Evolutionary conservation across 2,888 invertebrate genomes (phyloP), one percentile per base, ranked within the genome.

Genomic region (Micropterix aruncella): DNA sequence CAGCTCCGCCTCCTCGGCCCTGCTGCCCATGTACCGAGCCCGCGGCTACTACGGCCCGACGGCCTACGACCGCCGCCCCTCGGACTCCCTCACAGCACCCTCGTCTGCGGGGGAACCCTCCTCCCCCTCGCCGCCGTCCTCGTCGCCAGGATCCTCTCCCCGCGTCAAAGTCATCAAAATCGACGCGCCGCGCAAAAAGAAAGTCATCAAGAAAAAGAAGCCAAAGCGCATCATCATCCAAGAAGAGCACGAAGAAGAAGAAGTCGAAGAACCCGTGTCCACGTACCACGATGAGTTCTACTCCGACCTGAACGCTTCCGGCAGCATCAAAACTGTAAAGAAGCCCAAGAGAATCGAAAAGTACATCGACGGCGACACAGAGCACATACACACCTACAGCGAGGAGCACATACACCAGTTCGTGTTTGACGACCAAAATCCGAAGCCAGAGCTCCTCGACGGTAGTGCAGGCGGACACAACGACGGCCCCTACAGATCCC

Each of bases 391-490:
- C 51, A 70, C 70, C 1, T 71, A 69, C 48, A 70, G 65, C 48
- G 71, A 70, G 52, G 71, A 71, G 51, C 70, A 71, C 42, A 63
- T 71, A 44, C 70, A 70, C 49, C 70, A 70, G 52, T 53, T 70
- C 45, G 56, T 68, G 2, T 69, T 58, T 48, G 62, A 64, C 48
- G 61, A 65, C 16, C 59, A 55, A 18, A 27, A 27, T 12, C 7
- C 7, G 12, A 12, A 27, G 5, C 27, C 27, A 12, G 27, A 5
- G 27, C 12, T 27, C 7, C 7, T 7, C 5, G 27, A 27, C 12
- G 27, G 27, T 27, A n/a, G n/a, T n/a, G n/a, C n/a, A n/a, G 5
- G 5, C 48, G 59, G 3, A 56, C 60, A 14, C 50, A 45, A 5
- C 36, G 38, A 9, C 27, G 39, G 2, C 12, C 42, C 9, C 19